Evolutionary conservation across 2,797 vertebrate genomes (phyloP).

Genomic region (Coregonus suidteri): DNA sequence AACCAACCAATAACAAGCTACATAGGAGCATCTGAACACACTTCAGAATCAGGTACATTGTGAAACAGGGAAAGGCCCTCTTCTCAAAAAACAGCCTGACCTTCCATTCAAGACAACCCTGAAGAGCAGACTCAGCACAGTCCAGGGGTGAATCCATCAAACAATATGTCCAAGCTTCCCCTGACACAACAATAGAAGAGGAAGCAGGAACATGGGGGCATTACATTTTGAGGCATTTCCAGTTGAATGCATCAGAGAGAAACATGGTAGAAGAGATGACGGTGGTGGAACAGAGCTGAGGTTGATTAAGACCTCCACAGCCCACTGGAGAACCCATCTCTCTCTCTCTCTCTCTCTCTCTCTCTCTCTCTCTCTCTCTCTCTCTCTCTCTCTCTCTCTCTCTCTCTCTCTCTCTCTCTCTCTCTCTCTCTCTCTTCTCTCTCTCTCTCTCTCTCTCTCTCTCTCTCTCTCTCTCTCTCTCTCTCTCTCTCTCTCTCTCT

Average conservation of each 20-base stretch:
- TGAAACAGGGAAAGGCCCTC: background rate
- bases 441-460: conserved; percentile 1
- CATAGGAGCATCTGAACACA: background rate
- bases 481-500: no score
- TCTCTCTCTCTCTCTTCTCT: no score
- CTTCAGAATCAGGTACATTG: background rate
- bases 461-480: background rate
- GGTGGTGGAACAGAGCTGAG: background rate
- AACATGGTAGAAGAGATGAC: background rate
- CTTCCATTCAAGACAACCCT: background rate
- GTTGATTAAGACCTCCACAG: conserved; percentile 17
- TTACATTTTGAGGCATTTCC: conserved; percentile 2
- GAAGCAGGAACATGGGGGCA: background rate
- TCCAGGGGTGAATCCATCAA: background rate
- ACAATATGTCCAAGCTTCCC: background rate
- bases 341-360: no score
- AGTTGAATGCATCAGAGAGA: conserved; percentile 1
- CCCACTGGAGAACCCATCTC: conserved; percentile 14
- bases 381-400: conserved; percentile 2
- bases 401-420: conserved; percentile 1
- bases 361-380: conserved; percentile 1
- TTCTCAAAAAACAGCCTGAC: background rate
- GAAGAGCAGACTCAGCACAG: background rate
- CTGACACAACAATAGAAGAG: background rate
- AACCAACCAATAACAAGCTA: background rate